phyloP scores from a whole-genome alignment of 2,888 invertebrate species.

The Coelopa pilipes region DNA sequence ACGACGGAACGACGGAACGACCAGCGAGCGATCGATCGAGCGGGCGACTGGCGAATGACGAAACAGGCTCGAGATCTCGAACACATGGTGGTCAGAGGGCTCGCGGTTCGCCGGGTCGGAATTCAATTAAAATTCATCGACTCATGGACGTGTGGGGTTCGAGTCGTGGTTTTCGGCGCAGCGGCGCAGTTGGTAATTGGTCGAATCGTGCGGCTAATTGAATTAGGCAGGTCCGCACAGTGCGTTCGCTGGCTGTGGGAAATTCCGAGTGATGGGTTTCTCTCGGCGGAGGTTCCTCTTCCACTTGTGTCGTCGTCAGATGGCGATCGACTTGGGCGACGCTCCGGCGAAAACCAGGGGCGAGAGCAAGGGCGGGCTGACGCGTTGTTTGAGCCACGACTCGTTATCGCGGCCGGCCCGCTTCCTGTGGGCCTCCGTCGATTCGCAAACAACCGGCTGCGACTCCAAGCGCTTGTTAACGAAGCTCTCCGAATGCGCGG shows the following conservation, averaged over 20 bases:
- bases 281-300: too few relatives aligned
- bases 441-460: background rate
- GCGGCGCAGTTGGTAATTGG: background rate
- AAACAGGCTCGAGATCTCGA: background rate
- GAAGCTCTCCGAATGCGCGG: background rate
- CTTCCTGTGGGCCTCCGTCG: background rate
- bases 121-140: constrained; percentile 35
- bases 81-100: constrained; percentile 18
- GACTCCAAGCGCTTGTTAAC: constrained; percentile 13
- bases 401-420: too few relatives aligned
- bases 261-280: too few relatives aligned
- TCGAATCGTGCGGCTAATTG: background rate
- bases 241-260: background rate
- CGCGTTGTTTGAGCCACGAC: too few relatives aligned
- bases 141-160: background rate
- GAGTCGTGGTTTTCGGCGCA: background rate
- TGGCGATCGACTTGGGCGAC: too few relatives aligned
- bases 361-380: too few relatives aligned
- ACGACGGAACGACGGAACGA: background rate
- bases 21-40: too few relatives aligned
- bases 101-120: background rate
- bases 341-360: too few relatives aligned
- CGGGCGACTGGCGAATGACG: too few relatives aligned
- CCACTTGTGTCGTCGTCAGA: too few relatives aligned
- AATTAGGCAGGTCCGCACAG: background rate